These are phyloP conservation scores for Aptenodytes forsteri DNA, from an alignment of 2,113 vertebrate genomes.

Conservation along the genomic window DNA sequence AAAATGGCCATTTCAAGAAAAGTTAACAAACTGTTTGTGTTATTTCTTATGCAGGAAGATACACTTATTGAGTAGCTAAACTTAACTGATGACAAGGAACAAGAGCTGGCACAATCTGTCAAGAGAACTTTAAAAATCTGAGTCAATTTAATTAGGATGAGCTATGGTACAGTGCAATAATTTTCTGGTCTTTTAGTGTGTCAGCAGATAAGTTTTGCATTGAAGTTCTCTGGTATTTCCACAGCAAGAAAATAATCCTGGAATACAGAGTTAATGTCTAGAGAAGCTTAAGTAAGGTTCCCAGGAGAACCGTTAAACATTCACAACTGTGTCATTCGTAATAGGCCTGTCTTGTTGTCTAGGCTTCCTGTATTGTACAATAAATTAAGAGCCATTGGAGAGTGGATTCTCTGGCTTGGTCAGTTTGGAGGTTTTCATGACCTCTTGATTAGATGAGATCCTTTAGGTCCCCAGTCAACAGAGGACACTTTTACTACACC, in stretches of 20 bases:
- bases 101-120: neutral
- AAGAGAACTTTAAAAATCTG: neutral
- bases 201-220: neutral
- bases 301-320: neutral
- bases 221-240: neutral
- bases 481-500: neutral
- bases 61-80: neutral
- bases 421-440: neutral
- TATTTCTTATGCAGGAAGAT: neutral
- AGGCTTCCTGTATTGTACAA: neutral
- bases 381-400: neutral
- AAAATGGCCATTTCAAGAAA: neutral
- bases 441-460: neutral
- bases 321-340: neutral
- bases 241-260: neutral
- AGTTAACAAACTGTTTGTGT: neutral
- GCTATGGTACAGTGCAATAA: neutral
- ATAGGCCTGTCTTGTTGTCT: neutral
- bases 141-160: constrained; percentile 31
- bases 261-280: neutral
- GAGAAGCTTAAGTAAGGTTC: neutral
- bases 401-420: neutral
- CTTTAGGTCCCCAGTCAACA: neutral
- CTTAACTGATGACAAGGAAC: constrained; percentile 13
- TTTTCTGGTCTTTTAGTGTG: neutral